phyloP scores from a whole-genome alignment of 2,113 vertebrate species.

The Columbina picui region DNA sequence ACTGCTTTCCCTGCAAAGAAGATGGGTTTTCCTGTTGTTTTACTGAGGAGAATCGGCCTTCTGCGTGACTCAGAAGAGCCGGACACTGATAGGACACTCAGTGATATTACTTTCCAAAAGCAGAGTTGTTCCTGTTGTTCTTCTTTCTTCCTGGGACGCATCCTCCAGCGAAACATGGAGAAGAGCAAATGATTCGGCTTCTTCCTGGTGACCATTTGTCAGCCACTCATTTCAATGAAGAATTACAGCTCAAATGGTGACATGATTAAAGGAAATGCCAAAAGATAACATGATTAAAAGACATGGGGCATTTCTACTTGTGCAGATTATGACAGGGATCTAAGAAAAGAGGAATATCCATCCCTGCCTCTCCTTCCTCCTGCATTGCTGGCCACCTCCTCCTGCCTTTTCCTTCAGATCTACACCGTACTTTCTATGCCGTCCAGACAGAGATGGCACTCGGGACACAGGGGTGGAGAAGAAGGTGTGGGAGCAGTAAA shows the following conservation, averaged over 20 bases:
- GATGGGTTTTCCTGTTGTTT: constrained; percentile 44
- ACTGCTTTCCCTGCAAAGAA: constrained; percentile 32
- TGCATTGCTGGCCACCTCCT: background rate
- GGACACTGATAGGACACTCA: background rate
- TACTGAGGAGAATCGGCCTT: background rate
- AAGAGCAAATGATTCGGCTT: background rate
- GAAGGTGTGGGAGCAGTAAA: background rate
- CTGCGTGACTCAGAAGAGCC: background rate
- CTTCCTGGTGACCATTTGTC: background rate
- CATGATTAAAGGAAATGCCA: background rate
- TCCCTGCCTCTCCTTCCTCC: background rate
- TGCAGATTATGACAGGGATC: background rate
- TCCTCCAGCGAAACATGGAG: background rate
- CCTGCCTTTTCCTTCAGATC: background rate
- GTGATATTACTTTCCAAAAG: background rate
- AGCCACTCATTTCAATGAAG: background rate
- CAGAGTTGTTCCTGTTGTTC: background rate
- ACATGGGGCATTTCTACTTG: background rate
- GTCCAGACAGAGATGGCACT: background rate
- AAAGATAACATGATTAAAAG: background rate
- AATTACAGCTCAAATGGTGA: background rate
- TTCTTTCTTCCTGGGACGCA: background rate
- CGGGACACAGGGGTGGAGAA: background rate
- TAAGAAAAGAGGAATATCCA: background rate
- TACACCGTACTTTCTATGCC: rapidly evolving